Percentiles rank a stretch among this genome's conserved stretches.
These are phyloP conservation scores for Heteromyza rotundicornis DNA, from an alignment of 2,888 invertebrate genomes.

Conservation along the genomic window DNA sequence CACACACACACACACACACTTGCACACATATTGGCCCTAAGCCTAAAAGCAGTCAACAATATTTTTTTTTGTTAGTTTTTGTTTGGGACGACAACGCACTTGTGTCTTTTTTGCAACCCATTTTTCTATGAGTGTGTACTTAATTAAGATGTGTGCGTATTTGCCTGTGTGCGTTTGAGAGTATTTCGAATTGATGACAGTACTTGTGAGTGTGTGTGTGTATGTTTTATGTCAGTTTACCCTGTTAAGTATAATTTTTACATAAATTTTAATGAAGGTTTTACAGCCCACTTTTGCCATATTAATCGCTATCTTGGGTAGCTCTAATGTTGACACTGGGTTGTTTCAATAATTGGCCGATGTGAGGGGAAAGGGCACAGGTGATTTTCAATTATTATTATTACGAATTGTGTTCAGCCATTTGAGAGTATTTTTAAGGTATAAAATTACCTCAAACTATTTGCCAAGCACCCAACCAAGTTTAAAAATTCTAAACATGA, in stretches of 20 bases:
- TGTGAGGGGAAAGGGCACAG: too few relatives aligned
- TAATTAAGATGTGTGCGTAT: constrained; percentile 24
- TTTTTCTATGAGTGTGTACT: constrained; percentile 9
- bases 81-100: neutral
- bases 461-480: too few relatives aligned
- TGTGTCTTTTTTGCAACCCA: neutral
- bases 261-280: constrained; percentile 26
- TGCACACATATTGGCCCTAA: constrained; percentile 15
- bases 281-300: neutral
- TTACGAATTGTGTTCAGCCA: neutral
- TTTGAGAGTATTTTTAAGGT: too few relatives aligned
- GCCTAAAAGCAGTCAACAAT: constrained; percentile 22
- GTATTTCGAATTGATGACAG: constrained; percentile 20
- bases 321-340: neutral
- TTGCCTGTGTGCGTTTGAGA: neutral
- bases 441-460: too few relatives aligned
- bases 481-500: too few relatives aligned
- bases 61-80: neutral
- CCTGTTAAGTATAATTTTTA: constrained; percentile 22
- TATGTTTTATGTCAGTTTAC: constrained; percentile 6
- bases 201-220: constrained; percentile 7
- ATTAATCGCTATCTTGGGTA: constrained; percentile 9
- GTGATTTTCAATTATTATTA: too few relatives aligned
- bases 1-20: neutral
- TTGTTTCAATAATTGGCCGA: neutral